Evolutionary conservation across 30 jellyfish, hydroid and myxozoan species (phyloP).

Genomic region (Pseudorhiza aurosa): DNA sequence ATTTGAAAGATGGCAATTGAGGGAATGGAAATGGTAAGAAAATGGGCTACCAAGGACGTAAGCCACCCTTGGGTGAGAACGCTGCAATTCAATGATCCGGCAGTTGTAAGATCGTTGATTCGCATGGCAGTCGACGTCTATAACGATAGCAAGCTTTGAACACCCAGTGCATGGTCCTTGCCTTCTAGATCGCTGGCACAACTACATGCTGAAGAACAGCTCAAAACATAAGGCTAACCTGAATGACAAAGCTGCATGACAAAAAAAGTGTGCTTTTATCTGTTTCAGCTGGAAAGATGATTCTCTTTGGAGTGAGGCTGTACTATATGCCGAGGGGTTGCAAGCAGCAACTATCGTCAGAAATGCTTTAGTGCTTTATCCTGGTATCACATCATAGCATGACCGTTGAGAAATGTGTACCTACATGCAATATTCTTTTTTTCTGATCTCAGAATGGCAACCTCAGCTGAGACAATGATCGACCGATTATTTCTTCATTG

Average conservation of each 20-base stretch:
- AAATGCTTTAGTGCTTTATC: slow-evolving; percentile 43
- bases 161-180: too few relatives aligned
- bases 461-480: slow-evolving; percentile 21
- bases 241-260: slow-evolving; percentile 22
- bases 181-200: too few relatives aligned
- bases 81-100: neutral
- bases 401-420: slow-evolving; percentile 32
- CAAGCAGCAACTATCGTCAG: slow-evolving; percentile 38
- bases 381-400: slow-evolving; percentile 50
- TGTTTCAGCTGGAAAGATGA: slow-evolving; percentile 19
- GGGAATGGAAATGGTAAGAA: neutral
- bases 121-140: neutral
- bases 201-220: neutral
- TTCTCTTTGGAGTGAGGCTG: slow-evolving; percentile 38
- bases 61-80: neutral
- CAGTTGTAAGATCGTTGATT: neutral
- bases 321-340: slow-evolving; percentile 23
- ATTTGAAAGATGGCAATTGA: too few relatives aligned
- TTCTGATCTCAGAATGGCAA: slow-evolving; percentile 21
- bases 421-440: slow-evolving; percentile 25
- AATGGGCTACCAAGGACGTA: neutral
- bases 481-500: slow-evolving; percentile 36
- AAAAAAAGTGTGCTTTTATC: slow-evolving; percentile 47
- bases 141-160: neutral
- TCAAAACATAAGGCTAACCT: slow-evolving; percentile 3